Conservation (phyloP, 2,888 invertebrate genomes). For the Zaprionus lineosus region DNA sequence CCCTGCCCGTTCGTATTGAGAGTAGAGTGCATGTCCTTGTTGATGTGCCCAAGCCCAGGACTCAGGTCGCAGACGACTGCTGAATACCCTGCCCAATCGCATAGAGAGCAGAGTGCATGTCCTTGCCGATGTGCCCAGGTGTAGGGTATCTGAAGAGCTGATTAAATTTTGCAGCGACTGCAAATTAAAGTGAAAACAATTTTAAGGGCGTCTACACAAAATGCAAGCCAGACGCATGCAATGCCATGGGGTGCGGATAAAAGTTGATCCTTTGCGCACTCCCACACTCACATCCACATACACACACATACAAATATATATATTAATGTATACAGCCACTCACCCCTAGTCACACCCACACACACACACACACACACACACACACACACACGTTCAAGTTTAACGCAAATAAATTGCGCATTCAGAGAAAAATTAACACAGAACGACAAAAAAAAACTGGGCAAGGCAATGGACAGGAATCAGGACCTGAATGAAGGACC, state of each 20-base stretch:
- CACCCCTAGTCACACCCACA: too few relatives aligned
- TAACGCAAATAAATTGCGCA: slow-evolving; percentile 78
- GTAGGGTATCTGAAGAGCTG: slow-evolving; percentile 48
- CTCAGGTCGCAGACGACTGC: too few relatives aligned
- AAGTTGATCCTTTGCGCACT: slow-evolving; percentile 60
- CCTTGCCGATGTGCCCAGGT: slow-evolving; percentile 8
- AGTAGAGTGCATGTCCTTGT: too few relatives aligned
- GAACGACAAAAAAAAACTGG: slow-evolving; percentile 37
- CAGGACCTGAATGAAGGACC: background rate
- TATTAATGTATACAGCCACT: slow-evolving; percentile 10
- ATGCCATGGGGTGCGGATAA: slow-evolving; percentile 31
- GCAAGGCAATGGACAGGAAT: slow-evolving; percentile 20
- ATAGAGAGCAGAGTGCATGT: too few relatives aligned
- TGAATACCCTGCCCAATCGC: background rate
- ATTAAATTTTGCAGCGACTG: slow-evolving; percentile 71
- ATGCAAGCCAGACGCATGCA: slow-evolving; percentile 50
- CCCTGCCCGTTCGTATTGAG: too few relatives aligned
- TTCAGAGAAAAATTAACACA: slow-evolving; percentile 74
- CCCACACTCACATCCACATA: slow-evolving; percentile 1
- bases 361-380: slow-evolving; percentile 8
- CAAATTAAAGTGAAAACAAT: slow-evolving; percentile 76
- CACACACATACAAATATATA: slow-evolving; percentile 4
- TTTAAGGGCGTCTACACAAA: slow-evolving; percentile 48
- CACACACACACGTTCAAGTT: slow-evolving; percentile 50
- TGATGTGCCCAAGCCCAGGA: slow-evolving; percentile 3